Percentiles rank a stretch among this genome's conserved stretches.
These are phyloP conservation scores for Cirrhinus mrigala DNA, from an alignment of 2,797 vertebrate genomes.

Conservation along the genomic window DNA sequence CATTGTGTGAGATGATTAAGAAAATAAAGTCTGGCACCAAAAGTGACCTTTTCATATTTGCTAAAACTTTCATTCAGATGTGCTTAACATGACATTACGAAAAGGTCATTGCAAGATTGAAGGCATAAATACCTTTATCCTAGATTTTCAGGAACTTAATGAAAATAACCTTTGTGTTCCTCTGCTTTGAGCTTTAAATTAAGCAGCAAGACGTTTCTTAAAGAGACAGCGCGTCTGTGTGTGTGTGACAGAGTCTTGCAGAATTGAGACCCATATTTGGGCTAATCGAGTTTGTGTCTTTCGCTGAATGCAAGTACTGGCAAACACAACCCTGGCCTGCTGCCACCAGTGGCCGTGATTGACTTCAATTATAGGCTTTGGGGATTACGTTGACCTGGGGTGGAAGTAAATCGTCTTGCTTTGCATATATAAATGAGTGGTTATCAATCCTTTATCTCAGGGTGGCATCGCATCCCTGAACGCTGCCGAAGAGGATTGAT, in stretches of 20 bases:
- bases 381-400: slow-evolving; percentile 75
- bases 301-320: slow-evolving; percentile 72
- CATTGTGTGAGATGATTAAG: slow-evolving; percentile 36
- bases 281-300: slow-evolving; percentile 74
- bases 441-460: slow-evolving; percentile 65
- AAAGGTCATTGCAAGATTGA: slow-evolving; percentile 61
- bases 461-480: slow-evolving; percentile 63
- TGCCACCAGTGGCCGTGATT: slow-evolving; percentile 68
- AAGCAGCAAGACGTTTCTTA: slow-evolving; percentile 36
- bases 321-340: slow-evolving; percentile 66
- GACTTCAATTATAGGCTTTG: slow-evolving; percentile 73
- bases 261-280: slow-evolving; percentile 66
- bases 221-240: slow-evolving; percentile 37
- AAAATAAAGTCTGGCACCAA: slow-evolving; percentile 44
- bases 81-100: slow-evolving; percentile 54
- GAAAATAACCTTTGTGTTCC: slow-evolving; percentile 53
- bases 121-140: slow-evolving; percentile 53
- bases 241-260: slow-evolving; percentile 58
- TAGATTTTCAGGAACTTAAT: slow-evolving; percentile 58
- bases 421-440: slow-evolving; percentile 67
- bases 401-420: slow-evolving; percentile 67
- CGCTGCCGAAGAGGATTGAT: slow-evolving; percentile 57
- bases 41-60: slow-evolving; percentile 58
- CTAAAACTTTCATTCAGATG: slow-evolving; percentile 55
- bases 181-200: slow-evolving; percentile 50